A percentile compares a stretch with the other conserved stretches of the same genome.
Conservation (phyloP, 2,888 invertebrate species). For the Sicus ferrugineus region DNA sequence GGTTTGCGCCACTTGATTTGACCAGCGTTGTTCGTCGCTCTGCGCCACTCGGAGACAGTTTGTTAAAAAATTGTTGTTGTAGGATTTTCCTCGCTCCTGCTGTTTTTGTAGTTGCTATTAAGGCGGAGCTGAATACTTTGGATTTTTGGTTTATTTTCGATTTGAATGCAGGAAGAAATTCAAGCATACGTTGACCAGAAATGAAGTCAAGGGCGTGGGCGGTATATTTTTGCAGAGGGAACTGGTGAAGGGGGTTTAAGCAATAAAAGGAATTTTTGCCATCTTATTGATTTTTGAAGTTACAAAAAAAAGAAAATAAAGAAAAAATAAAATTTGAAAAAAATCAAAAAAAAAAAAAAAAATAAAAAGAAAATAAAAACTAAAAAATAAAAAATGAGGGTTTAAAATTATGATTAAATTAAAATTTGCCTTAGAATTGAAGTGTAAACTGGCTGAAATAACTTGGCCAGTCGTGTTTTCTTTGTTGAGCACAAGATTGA, state of each 20-base stretch:
- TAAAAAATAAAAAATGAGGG: too few relatives aligned
- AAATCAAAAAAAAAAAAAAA: too few relatives aligned
- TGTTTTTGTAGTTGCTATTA: background rate
- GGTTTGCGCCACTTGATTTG: conserved; percentile 9
- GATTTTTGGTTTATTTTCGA: too few relatives aligned
- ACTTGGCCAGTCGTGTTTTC: too few relatives aligned
- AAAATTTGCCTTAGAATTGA: too few relatives aligned
- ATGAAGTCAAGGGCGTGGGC: background rate
- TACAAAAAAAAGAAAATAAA: too few relatives aligned
- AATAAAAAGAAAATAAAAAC: too few relatives aligned
- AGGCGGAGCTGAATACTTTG: background rate
- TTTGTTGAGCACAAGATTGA: too few relatives aligned
- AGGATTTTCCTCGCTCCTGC: background rate
- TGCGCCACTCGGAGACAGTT: conserved; percentile 1
- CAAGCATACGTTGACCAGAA: background rate
- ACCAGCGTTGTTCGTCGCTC: background rate
- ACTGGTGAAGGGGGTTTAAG: background rate
- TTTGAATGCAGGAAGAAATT: background rate
- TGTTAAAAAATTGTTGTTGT: background rate
- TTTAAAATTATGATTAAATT: too few relatives aligned
- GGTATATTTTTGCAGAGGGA: background rate
- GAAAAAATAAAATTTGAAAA: too few relatives aligned
- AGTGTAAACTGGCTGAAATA: too few relatives aligned
- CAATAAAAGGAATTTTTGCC: background rate
- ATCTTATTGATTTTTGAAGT: background rate